These are phyloP conservation scores for Trematomus loennbergii DNA, from an alignment of 2,113 vertebrate species.

Conservation along the genomic window DNA sequence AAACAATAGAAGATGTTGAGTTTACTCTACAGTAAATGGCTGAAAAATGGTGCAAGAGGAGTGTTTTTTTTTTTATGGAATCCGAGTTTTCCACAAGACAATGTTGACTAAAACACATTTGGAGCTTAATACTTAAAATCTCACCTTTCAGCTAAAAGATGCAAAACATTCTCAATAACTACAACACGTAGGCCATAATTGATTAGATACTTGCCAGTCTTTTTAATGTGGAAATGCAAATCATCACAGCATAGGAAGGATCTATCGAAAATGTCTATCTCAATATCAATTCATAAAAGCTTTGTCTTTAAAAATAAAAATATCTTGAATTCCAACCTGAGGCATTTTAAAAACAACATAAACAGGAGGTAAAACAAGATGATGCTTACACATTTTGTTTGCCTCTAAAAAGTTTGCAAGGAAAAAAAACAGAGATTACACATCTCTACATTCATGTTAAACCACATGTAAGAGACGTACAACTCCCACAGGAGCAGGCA, in stretches of 20 bases:
- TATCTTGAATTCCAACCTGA: conserved; percentile 41
- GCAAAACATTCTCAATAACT: neutral
- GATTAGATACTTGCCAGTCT: conserved; percentile 26
- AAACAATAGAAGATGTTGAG: neutral
- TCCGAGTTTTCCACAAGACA: neutral
- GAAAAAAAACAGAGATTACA: conserved; percentile 56
- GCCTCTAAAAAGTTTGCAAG: conserved; percentile 16
- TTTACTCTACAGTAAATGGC: neutral
- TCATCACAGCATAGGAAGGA: conserved; percentile 63
- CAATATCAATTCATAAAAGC: conserved; percentile 36
- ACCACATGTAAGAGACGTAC: conserved; percentile 56
- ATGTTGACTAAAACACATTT: neutral
- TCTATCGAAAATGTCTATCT: conserved; percentile 31
- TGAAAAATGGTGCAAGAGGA: neutral
- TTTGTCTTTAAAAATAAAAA: conserved; percentile 43
- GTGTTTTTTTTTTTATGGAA: neutral
- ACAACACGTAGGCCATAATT: neutral
- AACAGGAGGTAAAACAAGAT: conserved; percentile 39
- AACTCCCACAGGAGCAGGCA: conserved; percentile 49
- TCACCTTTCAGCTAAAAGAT: neutral
- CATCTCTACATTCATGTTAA: conserved; percentile 69
- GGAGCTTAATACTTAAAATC: neutral
- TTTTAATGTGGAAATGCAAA: conserved; percentile 65
- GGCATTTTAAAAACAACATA: conserved; percentile 34
- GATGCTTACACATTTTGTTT: conserved; percentile 24